Percentiles rank a stretch among this genome's conserved stretches.
These are phyloP conservation scores for Zygaena filipendulae DNA, from an alignment of 2,888 invertebrate species.

Conservation along the genomic window DNA sequence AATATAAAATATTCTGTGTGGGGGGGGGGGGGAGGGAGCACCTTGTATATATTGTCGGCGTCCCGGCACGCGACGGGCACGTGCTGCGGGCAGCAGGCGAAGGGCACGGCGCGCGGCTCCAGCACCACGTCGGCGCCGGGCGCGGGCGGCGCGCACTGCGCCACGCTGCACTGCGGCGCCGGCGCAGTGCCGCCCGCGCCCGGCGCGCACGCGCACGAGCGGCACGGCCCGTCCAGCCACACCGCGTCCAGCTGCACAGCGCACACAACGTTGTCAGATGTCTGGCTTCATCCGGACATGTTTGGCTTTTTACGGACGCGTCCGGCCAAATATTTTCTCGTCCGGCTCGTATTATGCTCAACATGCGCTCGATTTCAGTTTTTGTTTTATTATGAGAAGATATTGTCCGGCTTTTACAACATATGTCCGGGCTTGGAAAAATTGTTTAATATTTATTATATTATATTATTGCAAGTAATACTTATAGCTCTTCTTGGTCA, in stretches of 20 bases:
- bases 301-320: too few relatives aligned
- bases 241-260: constrained; percentile 63
- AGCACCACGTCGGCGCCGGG: constrained; percentile 67
- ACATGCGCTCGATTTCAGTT: too few relatives aligned
- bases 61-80: constrained; percentile 70
- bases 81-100: constrained; percentile 73
- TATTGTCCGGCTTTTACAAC: too few relatives aligned
- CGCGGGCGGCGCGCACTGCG: constrained; percentile 56
- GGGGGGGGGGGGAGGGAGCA: too few relatives aligned
- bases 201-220: constrained; percentile 68
- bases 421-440: too few relatives aligned
- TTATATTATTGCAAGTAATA: background rate
- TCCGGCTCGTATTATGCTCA: too few relatives aligned
- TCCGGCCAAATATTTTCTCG: too few relatives aligned
- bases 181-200: constrained; percentile 20
- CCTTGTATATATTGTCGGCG: constrained; percentile 50
- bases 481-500: too few relatives aligned
- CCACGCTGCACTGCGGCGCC: constrained; percentile 47
- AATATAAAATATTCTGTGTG: too few relatives aligned
- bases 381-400: too few relatives aligned
- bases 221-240: constrained; percentile 80
- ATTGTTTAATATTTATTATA: background rate
- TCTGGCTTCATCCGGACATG: too few relatives aligned
- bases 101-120: constrained; percentile 57
- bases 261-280: background rate